A percentile compares a stretch with the other conserved stretches of the same genome.
phyloP scores from a whole-genome alignment of 2,113 vertebrate species.

The Podarcis raffonei region DNA sequence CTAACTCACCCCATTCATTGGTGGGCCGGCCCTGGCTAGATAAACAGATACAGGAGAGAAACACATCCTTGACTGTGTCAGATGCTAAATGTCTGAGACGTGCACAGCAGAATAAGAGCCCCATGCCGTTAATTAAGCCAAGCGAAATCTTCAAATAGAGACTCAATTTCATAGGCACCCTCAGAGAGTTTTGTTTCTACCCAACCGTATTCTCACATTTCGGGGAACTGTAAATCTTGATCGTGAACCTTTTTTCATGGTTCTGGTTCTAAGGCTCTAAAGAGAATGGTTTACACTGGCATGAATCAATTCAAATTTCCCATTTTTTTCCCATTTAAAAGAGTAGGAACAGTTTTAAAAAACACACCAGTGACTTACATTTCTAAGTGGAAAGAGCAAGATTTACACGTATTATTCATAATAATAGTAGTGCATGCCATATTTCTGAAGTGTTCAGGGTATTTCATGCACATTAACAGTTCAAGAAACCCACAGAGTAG shows the following conservation, averaged over 20 bases:
- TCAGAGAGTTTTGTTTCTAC: too few species aligned
- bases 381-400: background rate
- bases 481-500: background rate
- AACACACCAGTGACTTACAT: background rate
- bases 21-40: too few species aligned
- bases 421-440: background rate
- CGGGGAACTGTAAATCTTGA: constrained; percentile 28
- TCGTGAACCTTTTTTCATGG: background rate
- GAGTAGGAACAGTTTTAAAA: background rate
- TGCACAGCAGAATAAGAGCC: constrained; percentile 27
- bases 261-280: background rate
- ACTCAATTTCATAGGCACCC: background rate
- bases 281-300: background rate
- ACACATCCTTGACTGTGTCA: background rate
- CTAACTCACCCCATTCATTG: too few species aligned
- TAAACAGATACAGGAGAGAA: background rate
- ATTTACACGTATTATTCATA: background rate
- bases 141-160: background rate
- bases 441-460: background rate
- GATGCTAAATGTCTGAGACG: constrained; percentile 22
- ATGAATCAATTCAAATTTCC: background rate
- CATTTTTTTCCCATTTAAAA: background rate
- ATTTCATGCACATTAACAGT: background rate
- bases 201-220: background rate
- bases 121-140: constrained; percentile 32